These are phyloP conservation scores for Halictus ligatus DNA, from an alignment of 2,888 invertebrate genomes.

Conservation along the genomic window DNA sequence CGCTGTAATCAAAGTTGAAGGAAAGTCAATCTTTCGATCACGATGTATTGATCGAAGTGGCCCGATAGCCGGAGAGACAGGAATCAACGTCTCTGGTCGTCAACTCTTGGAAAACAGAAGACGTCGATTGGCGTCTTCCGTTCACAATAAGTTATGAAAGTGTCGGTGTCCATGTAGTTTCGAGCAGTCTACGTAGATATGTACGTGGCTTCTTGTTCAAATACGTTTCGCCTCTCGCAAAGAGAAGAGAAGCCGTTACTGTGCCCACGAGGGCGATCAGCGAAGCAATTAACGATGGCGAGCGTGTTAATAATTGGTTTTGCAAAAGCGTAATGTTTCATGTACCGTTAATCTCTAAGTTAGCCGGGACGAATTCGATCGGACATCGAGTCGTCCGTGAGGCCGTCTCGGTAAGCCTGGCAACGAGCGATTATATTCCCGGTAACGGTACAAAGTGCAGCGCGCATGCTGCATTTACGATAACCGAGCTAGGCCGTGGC, in stretches of 20 bases:
- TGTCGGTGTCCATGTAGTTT: too few species aligned
- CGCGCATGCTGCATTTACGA: constrained; percentile 69
- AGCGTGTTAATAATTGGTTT: constrained; percentile 15
- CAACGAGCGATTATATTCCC: constrained; percentile 68
- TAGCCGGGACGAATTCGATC: constrained; percentile 72
- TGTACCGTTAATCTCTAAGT: constrained; percentile 56
- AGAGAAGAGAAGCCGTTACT: neutral
- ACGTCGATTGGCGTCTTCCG: too few species aligned
- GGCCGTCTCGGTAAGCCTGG: constrained; percentile 49
- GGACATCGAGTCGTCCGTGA: constrained; percentile 64
- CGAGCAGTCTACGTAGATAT: too few species aligned
- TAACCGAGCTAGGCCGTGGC: constrained; percentile 62
- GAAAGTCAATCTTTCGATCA: neutral
- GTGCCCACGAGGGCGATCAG: neutral
- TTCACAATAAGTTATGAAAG: too few species aligned
- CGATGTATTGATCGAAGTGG: neutral
- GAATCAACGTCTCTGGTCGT: too few species aligned
- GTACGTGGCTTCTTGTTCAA: neutral
- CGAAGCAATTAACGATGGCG: neutral
- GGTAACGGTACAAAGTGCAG: constrained; percentile 77
- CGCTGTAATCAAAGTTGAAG: neutral
- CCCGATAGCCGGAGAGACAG: too few species aligned
- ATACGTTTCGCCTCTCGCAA: neutral
- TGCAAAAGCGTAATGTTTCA: constrained; percentile 27
- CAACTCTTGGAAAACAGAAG: too few species aligned